These are phyloP conservation scores for Gambusia affinis DNA, from an alignment of 2,113 vertebrate genomes.

Conservation along the genomic window DNA sequence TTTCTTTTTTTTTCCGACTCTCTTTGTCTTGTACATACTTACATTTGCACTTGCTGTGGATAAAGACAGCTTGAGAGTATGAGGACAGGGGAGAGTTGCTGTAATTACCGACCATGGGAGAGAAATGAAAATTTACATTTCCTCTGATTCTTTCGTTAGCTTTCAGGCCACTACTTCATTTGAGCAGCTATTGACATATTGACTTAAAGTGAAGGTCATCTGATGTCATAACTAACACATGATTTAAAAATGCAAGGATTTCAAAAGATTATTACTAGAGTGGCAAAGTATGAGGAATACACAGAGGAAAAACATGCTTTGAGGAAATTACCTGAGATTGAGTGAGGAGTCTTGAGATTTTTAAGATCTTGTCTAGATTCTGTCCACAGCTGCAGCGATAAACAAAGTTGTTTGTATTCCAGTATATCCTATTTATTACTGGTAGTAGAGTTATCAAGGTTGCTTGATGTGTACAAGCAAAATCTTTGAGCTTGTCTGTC, in stretches of 20 bases:
- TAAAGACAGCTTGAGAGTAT: constrained; percentile 52
- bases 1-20: not conserved
- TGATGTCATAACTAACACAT: constrained; percentile 32
- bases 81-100: constrained; percentile 47
- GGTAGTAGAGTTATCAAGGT: not conserved
- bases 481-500: not conserved
- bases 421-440: constrained; percentile 1
- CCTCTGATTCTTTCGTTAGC: constrained; percentile 61
- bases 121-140: constrained; percentile 76
- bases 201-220: constrained; percentile 55
- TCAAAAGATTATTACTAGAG: constrained; percentile 34
- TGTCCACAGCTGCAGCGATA: not conserved
- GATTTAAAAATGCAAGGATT: constrained; percentile 43
- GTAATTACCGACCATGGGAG: constrained; percentile 67
- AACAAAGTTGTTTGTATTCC: not conserved
- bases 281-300: constrained; percentile 14
- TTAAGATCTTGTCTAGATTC: constrained; percentile 5
- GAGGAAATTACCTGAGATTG: constrained; percentile 11
- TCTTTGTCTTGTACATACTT: constrained; percentile 41
- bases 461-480: not conserved
- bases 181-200: constrained; percentile 63
- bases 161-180: constrained; percentile 63
- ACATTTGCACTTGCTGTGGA: constrained; percentile 47
- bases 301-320: not conserved
- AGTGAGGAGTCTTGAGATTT: constrained; percentile 22